phyloP scores from a whole-genome alignment of 2,888 invertebrate genomes.

The Gymnosoma rotundatum region DNA sequence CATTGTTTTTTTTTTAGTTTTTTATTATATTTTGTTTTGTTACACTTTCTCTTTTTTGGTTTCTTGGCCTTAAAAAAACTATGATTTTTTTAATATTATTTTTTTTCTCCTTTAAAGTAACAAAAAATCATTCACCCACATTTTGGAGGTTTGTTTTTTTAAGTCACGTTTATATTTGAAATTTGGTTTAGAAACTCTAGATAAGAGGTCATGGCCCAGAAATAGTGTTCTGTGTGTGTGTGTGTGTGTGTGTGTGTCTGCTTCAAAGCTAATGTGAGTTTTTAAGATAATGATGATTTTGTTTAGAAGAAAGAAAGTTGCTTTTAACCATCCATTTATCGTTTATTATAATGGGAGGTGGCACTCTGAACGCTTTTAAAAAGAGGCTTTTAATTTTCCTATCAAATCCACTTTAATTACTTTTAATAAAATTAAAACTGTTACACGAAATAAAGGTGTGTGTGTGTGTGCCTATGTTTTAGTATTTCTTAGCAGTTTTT shows the following conservation, averaged over 20 bases:
- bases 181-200: conserved; percentile 43
- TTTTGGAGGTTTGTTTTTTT: conserved; percentile 15
- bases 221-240: conserved; percentile 10
- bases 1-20: conserved; percentile 52
- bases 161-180: conserved; percentile 63
- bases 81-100: conserved; percentile 16
- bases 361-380: too few species aligned
- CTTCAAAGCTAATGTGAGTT: not conserved
- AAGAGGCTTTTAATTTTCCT: conserved; percentile 39
- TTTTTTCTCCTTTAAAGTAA: not conserved
- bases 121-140: conserved; percentile 52
- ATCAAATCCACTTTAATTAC: conserved; percentile 56
- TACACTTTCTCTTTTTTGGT: conserved; percentile 73
- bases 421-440: conserved; percentile 28
- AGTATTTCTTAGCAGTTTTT: too few species aligned
- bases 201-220: conserved; percentile 69
- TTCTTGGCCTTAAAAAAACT: not conserved
- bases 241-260: not conserved
- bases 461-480: too few species aligned
- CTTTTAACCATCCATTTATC: not conserved
- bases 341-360: not conserved
- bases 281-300: conserved; percentile 28
- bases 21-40: conserved; percentile 59
- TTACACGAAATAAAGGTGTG: not conserved
- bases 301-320: conserved; percentile 64